These are phyloP conservation scores for Graphium colonna DNA, from an alignment of 2,888 invertebrate genomes.

Conservation along the genomic window DNA sequence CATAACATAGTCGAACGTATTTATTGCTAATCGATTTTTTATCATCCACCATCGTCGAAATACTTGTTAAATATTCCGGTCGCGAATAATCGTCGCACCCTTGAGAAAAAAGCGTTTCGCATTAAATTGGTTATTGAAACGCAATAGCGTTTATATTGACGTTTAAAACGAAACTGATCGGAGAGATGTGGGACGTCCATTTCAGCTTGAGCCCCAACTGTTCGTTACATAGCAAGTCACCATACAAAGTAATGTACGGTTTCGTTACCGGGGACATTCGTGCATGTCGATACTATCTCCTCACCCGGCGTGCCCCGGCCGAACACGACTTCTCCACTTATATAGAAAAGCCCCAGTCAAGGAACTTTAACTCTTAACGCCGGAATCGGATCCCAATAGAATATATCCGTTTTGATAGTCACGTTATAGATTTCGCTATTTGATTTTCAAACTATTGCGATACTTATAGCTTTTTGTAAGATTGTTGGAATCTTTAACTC, in stretches of 20 bases:
- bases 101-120: too few species aligned
- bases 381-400: neutral
- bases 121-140: too few species aligned
- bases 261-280: slow-evolving; percentile 38
- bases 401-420: neutral
- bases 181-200: slow-evolving; percentile 17
- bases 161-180: neutral
- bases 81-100: too few species aligned
- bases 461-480: neutral
- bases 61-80: too few species aligned
- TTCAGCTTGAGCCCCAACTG: slow-evolving; percentile 15
- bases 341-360: slow-evolving; percentile 6
- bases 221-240: slow-evolving; percentile 23
- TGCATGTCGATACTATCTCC: slow-evolving; percentile 55
- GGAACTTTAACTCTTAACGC: slow-evolving; percentile 9
- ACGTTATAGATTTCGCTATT: neutral
- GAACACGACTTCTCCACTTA: slow-evolving; percentile 38
- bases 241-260: slow-evolving; percentile 30
- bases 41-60: too few species aligned
- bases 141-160: neutral
- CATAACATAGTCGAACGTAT: too few species aligned
- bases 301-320: slow-evolving; percentile 61
- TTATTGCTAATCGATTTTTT: too few species aligned
- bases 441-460: neutral
- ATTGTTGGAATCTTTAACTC: too few species aligned